Base-by-base conservation (phyloP, 2,113 vertebrate genomes). In the Terrapene triunguis region DNA sequence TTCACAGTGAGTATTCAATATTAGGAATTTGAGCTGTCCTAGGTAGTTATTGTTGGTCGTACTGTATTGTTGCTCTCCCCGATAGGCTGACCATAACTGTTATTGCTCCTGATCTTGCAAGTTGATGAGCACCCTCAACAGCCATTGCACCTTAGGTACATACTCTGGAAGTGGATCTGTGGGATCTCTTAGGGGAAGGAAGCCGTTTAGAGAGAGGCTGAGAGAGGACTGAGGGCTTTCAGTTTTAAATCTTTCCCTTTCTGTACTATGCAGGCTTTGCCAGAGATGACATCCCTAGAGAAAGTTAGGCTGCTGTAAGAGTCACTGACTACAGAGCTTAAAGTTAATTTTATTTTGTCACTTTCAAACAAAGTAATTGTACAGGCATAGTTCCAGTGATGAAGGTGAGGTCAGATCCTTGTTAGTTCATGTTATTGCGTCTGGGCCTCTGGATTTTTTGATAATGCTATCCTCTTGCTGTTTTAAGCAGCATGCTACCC, bases 41-140 rank as follows among this genome's bases (percentile, higher is more conserved):
- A 12, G 1, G 19, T 38, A 72, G 17, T 72, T n/a, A n/a, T 69
- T 8, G 35, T 72, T 38, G 8, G 62, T 19, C 14, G 5, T 21
- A 55, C 16, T 21, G 50, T 79, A 47, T n/a, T 22, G 2, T 10
- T 62, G 80, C 78, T 62, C 19, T 44, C 9, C 69, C 84, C 57
- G 4, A 74, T 8, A 84, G 1, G 2, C 1, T 82, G 38, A 83
- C 22, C 7, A 3, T 1, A 80, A 25, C 35, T 38, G 21, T 5
- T 80, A 4, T 38, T 91, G 24, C 9, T 80, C 6, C 5, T 53
- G 3, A n/a, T 11, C 48, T 10, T 85, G 35, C 25, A 89, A 65
- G 1, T 4, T 72, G 12, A 1, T 13, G 21, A 11, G 25, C 8
- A 53, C 1, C 6, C 12, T 32, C 87, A 79, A 9, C 1, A 72